phyloP scores from a whole-genome alignment of 2,888 invertebrate genomes.

The Scaptomyza parva region DNA sequence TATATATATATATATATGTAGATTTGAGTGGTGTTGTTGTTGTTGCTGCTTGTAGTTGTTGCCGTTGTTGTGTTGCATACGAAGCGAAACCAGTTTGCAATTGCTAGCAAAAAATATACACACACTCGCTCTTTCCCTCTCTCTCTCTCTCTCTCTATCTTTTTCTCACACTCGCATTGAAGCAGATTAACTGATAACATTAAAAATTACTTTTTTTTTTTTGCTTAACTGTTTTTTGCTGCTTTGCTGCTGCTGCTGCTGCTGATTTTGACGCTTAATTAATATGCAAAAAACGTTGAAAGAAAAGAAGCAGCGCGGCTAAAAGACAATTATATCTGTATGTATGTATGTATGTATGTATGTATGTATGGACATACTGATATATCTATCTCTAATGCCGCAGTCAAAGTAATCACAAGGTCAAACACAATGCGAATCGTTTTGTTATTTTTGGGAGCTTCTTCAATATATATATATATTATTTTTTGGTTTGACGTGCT shows the following conservation, averaged over 20 bases:
- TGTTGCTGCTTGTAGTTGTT: conserved; percentile 39
- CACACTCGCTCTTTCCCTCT: conserved; percentile 3
- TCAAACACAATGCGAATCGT: conserved; percentile 61
- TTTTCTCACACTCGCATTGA: conserved; percentile 26
- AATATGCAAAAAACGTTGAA: conserved; percentile 83
- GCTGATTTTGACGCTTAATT: conserved; percentile 82
- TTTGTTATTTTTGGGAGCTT: conserved; percentile 33
- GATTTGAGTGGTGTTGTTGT: conserved; percentile 23
- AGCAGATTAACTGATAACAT: conserved; percentile 76
- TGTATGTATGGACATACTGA: conserved; percentile 5
- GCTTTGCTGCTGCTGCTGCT: conserved; percentile 18
- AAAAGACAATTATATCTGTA: conserved; percentile 45
- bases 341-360: conserved; percentile 19
- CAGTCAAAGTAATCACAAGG: conserved; percentile 79
- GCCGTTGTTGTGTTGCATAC: conserved; percentile 49
- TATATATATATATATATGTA: conserved; percentile 29
- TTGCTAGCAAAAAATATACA: conserved; percentile 38
- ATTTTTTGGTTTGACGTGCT: conserved; percentile 49
- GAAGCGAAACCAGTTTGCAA: conserved; percentile 70
- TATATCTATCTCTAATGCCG: conserved; percentile 57
- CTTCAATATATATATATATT: too few relatives aligned
- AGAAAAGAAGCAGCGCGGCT: conserved; percentile 57
- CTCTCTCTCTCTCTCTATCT: conserved; percentile 8
- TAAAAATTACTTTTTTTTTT: conserved; percentile 66
- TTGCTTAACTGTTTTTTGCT: conserved; percentile 48